Percentiles rank a stretch among this genome's conserved stretches.
phyloP scores from a whole-genome alignment of 2,113 vertebrate genomes.

The Malurus cyaneus region DNA sequence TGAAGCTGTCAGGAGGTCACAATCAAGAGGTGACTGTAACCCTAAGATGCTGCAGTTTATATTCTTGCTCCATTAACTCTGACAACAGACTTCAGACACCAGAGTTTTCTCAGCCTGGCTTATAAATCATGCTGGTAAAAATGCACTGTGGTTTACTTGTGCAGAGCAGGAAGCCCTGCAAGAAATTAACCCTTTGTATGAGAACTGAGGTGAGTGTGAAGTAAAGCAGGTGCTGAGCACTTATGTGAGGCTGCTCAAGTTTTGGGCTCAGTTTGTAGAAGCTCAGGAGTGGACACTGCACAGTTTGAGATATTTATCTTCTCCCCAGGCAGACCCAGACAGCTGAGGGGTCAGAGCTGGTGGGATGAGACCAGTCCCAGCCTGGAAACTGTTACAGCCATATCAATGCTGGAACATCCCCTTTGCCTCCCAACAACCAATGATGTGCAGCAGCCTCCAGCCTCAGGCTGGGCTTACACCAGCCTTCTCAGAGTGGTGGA shows the following conservation, averaged over 20 bases:
- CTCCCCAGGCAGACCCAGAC: background rate
- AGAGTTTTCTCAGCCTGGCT: constrained; percentile 4
- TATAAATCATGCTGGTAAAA: constrained; percentile 24
- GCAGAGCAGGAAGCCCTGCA: background rate
- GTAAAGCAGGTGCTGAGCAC: background rate
- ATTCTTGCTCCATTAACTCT: constrained; percentile 40
- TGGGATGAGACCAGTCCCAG: background rate
- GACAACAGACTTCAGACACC: constrained; percentile 9
- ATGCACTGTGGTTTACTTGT: background rate
- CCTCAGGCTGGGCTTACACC: background rate
- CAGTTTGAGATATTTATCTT: background rate
- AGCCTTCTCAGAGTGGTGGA: background rate
- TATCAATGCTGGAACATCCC: background rate
- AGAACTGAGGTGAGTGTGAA: background rate
- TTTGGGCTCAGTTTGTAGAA: background rate
- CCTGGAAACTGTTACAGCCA: background rate
- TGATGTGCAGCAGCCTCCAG: background rate
- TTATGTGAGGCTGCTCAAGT: background rate
- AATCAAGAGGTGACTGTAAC: background rate
- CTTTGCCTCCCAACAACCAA: background rate
- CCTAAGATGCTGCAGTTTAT: constrained; percentile 14
- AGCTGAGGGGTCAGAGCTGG: background rate
- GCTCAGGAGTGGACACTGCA: rapidly evolving
- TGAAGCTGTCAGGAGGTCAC: background rate
- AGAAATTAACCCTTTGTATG: background rate